Conservation (phyloP, 2,888 invertebrate species). For the Euclidia mi region DNA sequence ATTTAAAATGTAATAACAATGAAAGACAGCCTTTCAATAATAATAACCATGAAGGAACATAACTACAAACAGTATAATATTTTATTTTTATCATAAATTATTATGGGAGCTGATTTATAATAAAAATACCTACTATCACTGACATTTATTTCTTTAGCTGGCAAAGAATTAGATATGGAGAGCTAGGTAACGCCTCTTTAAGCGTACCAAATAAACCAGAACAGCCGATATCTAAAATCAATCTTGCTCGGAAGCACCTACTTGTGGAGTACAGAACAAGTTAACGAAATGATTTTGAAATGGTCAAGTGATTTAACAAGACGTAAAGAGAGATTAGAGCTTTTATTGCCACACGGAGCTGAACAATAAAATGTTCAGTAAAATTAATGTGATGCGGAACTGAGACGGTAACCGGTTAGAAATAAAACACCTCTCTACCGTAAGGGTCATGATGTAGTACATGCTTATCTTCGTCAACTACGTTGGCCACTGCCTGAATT, state of each 20-base stretch:
- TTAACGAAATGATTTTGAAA: conserved; percentile 82
- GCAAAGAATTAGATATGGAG: conserved; percentile 61
- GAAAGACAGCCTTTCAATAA: no score
- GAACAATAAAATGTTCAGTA: conserved; percentile 46
- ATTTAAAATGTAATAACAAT: no score
- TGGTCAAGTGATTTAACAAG: conserved; percentile 82
- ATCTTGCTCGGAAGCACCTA: conserved; percentile 62
- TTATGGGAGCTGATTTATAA: conserved; percentile 12
- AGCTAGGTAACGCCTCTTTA: conserved; percentile 58
- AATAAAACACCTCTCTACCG: conserved; percentile 2
- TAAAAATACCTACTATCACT: conserved; percentile 33
- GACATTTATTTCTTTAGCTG: conserved; percentile 54
- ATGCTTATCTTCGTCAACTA: no score
- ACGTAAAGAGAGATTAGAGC: conserved; percentile 75
- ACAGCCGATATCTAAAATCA: conserved; percentile 72
- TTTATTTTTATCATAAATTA: conserved; percentile 13
- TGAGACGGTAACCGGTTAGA: conserved; percentile 15
- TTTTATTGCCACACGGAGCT: conserved; percentile 58
- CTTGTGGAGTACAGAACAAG: conserved; percentile 55
- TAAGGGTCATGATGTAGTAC: no score
- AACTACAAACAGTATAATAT: neutral
- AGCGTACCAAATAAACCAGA: conserved; percentile 70
- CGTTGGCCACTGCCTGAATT: no score
- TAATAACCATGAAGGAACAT: neutral
- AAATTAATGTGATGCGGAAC: conserved; percentile 36